A percentile compares a stretch with the other conserved stretches of the same genome.
These are phyloP conservation scores for Oreortyx pictus DNA, from an alignment of 2,797 vertebrate genomes.

Conservation along the genomic window DNA sequence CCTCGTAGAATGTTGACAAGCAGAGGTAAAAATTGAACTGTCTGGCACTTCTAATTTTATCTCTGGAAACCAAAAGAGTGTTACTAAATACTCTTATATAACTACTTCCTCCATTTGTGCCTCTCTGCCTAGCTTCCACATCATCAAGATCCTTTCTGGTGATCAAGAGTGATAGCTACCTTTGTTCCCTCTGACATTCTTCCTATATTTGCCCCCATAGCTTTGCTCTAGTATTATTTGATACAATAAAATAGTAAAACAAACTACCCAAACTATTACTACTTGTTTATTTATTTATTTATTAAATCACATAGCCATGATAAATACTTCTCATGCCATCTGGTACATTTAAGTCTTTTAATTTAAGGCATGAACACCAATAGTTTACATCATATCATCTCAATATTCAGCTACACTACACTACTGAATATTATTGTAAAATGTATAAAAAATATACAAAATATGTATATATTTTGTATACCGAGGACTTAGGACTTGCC, in stretches of 20 bases:
- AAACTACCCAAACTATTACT: neutral
- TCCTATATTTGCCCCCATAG: neutral
- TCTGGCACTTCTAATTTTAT: slow-evolving; percentile 68
- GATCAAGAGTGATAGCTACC: neutral
- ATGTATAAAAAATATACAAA: no score
- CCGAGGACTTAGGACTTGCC: neutral
- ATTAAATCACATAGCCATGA: slow-evolving; percentile 50
- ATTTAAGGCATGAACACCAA: slow-evolving; percentile 21
- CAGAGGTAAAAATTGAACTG: slow-evolving; percentile 57
- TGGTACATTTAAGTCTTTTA: slow-evolving; percentile 56
- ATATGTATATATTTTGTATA: neutral
- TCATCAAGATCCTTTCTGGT: neutral
- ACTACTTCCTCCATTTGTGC: neutral
- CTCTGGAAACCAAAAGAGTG: slow-evolving; percentile 29
- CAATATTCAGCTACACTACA: slow-evolving; percentile 32
- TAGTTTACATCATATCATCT: slow-evolving; percentile 23
- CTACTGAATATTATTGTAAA: neutral
- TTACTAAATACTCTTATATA: slow-evolving; percentile 23
- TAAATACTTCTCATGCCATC: slow-evolving; percentile 61
- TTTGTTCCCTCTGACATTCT: neutral
- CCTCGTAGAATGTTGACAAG: slow-evolving; percentile 66
- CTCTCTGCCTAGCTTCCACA: neutral
- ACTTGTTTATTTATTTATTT: slow-evolving; percentile 13
- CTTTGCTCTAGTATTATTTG: neutral
- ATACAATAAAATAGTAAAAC: neutral